A percentile compares a stretch with the other conserved stretches of the same genome.
Evolutionary conservation across 2,113 vertebrate genomes (phyloP).

Genomic region (Pseudorasbora parva): DNA sequence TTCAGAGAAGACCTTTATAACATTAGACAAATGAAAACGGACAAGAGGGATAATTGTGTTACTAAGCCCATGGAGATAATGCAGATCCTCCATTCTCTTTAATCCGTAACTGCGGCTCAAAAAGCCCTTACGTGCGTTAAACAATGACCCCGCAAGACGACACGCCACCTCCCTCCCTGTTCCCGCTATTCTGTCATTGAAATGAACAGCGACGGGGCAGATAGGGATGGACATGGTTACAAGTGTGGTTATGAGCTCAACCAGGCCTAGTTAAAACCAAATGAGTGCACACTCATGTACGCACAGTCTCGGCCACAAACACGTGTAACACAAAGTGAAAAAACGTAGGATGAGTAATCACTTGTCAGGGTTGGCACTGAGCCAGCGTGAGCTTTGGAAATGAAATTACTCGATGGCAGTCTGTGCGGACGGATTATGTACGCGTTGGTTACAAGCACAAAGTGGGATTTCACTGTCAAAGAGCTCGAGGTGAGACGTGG

Average conservation of each 20-base stretch:
- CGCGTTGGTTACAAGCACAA: slow-evolving; percentile 37
- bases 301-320: not conserved
- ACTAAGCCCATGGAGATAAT: slow-evolving; percentile 77
- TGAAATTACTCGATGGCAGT: slow-evolving; percentile 56
- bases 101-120: slow-evolving; percentile 60
- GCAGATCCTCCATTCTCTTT: slow-evolving; percentile 56
- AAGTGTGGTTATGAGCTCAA: not conserved
- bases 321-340: slow-evolving; percentile 20
- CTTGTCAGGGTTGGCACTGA: slow-evolving; percentile 49
- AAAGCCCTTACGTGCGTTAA: slow-evolving; percentile 38
- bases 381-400: slow-evolving; percentile 49
- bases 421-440: slow-evolving; percentile 56
- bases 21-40: slow-evolving; percentile 84
- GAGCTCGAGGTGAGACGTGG: slow-evolving; percentile 21
- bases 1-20: slow-evolving; percentile 71
- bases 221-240: not conserved
- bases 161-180: not conserved
- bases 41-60: slow-evolving; percentile 76
- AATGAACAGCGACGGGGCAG: not conserved
- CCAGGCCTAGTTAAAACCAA: not conserved
- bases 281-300: slow-evolving; percentile 6
- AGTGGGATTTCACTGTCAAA: slow-evolving; percentile 41
- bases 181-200: not conserved
- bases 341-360: slow-evolving; percentile 41
- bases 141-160: slow-evolving; percentile 11